Base-by-base conservation (phyloP, 2,888 invertebrate genomes). In the Thelaira solivaga region DNA sequence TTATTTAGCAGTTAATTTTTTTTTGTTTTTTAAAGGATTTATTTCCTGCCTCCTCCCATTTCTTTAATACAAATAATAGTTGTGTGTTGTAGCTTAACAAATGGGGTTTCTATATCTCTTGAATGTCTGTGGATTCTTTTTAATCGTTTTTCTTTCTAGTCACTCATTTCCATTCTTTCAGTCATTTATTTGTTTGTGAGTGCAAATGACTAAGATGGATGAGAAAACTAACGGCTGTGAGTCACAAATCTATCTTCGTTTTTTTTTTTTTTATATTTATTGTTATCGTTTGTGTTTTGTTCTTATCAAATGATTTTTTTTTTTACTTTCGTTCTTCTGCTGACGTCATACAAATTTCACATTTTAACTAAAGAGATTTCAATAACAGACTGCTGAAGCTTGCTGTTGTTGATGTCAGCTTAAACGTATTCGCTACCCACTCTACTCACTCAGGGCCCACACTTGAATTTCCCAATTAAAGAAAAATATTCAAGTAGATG, bases 201-300 rank as follows among this genome's bases (percentile, higher is more conserved):
- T 61, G 68, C 11, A 18, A 53, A 20, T 76, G 73, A 69, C 73
- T 64, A 74, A 80, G 76, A 69, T 80, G 73, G 69, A 76, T 76
- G 76, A 43, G 69, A 80, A 76, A 64, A 73, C 36, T 71, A 65
- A 61, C 57, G 61, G 65, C 69, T 76, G 76, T 74, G 72, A 80
- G 49, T 73, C 69, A 71, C 69, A 76, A 76, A 80, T 80, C 74
- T 74, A 69, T 74, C 74, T 78, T 41, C 2, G 39, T 83, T 84
- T 84, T 83, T 82, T 67, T 51, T 16, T 59, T 67, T 24, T 47
- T 68, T 51, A 31, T 75, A 61, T 43, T 55, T 76, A 64, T 80
- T 59, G 47, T 74, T 67, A 53, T 75, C 24, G 43, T 22, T 43
- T 34, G n/a, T 47, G 41, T 57, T 71, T 69, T 57, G 10, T 34